Evolutionary conservation across 1,140 invertebrate species (phyloP), one percentile per base, ranked within the genome.

Genomic region (Drosophila parabipectinata): DNA sequence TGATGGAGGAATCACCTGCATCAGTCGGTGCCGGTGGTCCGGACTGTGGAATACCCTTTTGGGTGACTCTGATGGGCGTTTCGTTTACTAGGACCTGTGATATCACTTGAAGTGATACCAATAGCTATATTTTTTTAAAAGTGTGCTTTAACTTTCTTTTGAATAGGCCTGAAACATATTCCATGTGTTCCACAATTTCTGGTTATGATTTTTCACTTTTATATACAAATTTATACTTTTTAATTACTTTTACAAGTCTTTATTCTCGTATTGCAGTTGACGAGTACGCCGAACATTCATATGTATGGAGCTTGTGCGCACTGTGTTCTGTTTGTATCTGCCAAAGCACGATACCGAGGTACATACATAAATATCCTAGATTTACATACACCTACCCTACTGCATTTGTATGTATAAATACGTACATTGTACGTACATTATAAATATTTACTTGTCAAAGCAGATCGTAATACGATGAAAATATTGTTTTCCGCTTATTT

Each of bases 311-410:
- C 44, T 47, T 47, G 44, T 24, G 12, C 44, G 41, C 15, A 14
- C 8, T 21, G 44, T 24, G 18, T 44, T 37, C 10, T 1, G 6
- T 24, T 21, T 47, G 44, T 47, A 47, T 47, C 44, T 47, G 18
- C 44, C 18, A 47, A 18, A 15, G 44, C 15, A 47, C 18, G 44
- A 47, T 10, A 62, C 58, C 15, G 37, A 61, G 37, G 45, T 24
- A 47, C 15, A 47, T 18, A 47, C 18, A 21, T 47, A 12, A 21
- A 21, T 44, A 44, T 44, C 34, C 34, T 44, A 44, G 15, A 44
- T 44, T 44, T 44, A 44, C 39, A 44, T 44, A 15, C 39, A 44
- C n/a, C 39, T 44, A 44, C 37, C 18, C 7, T 6, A 18, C 15
- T 15, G 15, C 3, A 37, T 37, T 2, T 10, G 14, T 6, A 10